Evolutionary conservation across 2,888 invertebrate genomes (phyloP), one percentile per base, ranked within the genome.

Genomic region (Oxycera nigricornis): DNA sequence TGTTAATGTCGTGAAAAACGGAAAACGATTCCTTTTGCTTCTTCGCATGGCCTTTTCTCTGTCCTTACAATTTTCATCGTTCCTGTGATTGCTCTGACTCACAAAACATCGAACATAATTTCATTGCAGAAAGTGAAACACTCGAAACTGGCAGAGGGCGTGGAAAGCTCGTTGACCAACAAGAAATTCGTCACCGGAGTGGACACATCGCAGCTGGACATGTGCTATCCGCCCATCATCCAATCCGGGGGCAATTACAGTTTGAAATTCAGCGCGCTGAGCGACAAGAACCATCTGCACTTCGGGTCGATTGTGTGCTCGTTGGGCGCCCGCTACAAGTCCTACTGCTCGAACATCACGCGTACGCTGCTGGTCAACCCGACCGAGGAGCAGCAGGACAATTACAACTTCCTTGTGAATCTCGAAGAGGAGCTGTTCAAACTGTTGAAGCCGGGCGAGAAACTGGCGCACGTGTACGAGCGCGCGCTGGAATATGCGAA

Each of bases 211-310:
- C 93, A 96, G 83, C 89, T 98, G 2, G 98, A 99, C 82, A 95
- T 97, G 91, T 99, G 98, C 82, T 99, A 98, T 84, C 97, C 98
- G 0, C 95, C 99, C 0, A 99, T 99, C 75, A 96, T 99, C 81
- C 99, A 99, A 84, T 98, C 98, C 39, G 99, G 99, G 7, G 98
- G 98, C n/a, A 92, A 94, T 82, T 99, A 98, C 86, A 94, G 92
- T 81, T 88, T 99, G 59, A 99, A 99, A 86, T 99, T 98, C 86
- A 98, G 97, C 82, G 95, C 95, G 2, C 91, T 91, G 1, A 96
- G 97, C 79, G 97, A 98, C 83, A 97, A 97, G 83, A 96, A 96
- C 83, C 90, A 90, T 78, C 85, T 99, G 74, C 97, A 98, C 85
- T 99, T 98, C 85, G 98, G 97, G 52, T 92, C 96, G 0, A 97